Evolutionary conservation across 2,888 invertebrate species (phyloP).

Genomic region (Endotricha flammealis): DNA sequence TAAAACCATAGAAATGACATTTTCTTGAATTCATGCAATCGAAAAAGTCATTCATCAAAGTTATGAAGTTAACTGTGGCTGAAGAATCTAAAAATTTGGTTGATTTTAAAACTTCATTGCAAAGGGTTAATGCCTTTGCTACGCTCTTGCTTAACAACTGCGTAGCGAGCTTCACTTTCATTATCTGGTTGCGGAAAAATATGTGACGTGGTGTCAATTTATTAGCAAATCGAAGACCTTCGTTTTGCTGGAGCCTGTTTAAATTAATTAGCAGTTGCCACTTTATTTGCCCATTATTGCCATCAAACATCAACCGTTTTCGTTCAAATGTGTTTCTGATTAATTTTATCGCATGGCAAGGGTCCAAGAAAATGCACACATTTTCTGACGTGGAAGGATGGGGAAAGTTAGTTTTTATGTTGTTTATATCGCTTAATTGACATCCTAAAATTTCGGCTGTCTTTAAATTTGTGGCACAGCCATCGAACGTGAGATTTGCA

Average conservation of each 20-base stretch:
- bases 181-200: slow-evolving; percentile 16
- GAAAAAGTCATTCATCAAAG: slow-evolving; percentile 13
- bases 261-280: slow-evolving; percentile 21
- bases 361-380: no score
- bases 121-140: slow-evolving; percentile 12
- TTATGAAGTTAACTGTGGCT: slow-evolving; percentile 17
- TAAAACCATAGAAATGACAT: slow-evolving; percentile 8
- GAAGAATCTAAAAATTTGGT: no score
- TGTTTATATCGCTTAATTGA: no score
- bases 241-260: slow-evolving; percentile 17
- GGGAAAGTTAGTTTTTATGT: no score
- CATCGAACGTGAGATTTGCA: no score
- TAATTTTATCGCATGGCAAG: no score
- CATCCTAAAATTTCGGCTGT: no score
- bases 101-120: slow-evolving; percentile 1
- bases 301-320: slow-evolving; percentile 17
- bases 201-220: slow-evolving; percentile 11
- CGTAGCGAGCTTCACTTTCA: not conserved
- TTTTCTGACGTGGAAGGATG: no score
- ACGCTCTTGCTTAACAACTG: slow-evolving; percentile 15
- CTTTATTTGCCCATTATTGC: slow-evolving; percentile 13
- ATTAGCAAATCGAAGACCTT: slow-evolving; percentile 18
- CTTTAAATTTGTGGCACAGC: no score
- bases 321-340: slow-evolving; percentile 21
- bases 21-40: slow-evolving; percentile 12